Evolutionary conservation across 1,140 invertebrate species (phyloP).

Genomic region (Bathynomus jamesi): DNA sequence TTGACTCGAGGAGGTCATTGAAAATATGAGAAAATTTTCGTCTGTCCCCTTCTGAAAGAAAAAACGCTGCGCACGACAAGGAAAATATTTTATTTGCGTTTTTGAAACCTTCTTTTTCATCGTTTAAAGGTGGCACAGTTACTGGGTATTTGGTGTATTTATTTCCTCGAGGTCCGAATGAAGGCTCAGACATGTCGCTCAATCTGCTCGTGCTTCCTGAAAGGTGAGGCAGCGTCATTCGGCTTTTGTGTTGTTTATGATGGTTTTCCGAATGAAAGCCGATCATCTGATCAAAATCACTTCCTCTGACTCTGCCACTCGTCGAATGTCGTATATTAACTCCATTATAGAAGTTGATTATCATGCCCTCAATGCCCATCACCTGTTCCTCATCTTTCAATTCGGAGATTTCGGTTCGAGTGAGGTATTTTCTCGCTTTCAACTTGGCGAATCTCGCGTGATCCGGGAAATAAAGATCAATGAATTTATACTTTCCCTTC

Average conservation of each 20-base stretch:
- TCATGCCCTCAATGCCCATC: neutral
- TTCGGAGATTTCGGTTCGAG: neutral
- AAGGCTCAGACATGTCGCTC: neutral
- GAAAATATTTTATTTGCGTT: neutral
- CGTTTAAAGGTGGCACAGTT: neutral
- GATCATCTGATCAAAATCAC: neutral
- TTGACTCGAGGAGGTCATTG: neutral
- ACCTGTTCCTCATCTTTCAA: neutral
- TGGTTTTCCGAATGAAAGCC: neutral
- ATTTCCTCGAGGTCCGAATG: neutral
- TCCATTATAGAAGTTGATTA: neutral
- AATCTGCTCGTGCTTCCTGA: neutral
- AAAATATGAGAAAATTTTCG: neutral
- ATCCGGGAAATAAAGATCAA: neutral
- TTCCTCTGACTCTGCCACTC: neutral
- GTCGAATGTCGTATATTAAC: neutral
- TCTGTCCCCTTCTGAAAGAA: neutral
- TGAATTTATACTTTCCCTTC: neutral
- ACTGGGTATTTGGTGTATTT: neutral
- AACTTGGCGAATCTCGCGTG: neutral
- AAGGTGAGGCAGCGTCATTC: neutral
- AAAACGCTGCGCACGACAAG: neutral
- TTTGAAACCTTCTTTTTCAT: neutral
- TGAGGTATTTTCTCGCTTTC: neutral
- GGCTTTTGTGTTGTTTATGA: neutral